phyloP scores from a whole-genome alignment of 2,797 vertebrate genomes.

The Malacoctenus gilli region DNA sequence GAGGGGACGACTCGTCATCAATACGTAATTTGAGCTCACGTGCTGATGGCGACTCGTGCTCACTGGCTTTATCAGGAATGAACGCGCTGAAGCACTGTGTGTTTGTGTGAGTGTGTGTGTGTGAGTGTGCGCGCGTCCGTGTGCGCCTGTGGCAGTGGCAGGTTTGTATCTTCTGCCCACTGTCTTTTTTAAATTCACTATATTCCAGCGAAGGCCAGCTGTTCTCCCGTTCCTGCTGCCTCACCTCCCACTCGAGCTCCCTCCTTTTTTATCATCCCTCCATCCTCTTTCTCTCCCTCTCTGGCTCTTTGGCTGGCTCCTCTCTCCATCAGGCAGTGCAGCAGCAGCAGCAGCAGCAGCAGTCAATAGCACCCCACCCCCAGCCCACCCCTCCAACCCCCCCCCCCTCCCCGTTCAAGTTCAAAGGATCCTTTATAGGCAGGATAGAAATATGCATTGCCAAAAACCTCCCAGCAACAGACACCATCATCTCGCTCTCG shows the following conservation, averaged over 20 bases:
- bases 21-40: slow-evolving; percentile 46
- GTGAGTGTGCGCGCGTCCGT: slow-evolving; percentile 7
- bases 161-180: slow-evolving; percentile 57
- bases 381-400: not conserved
- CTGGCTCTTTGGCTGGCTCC: slow-evolving; percentile 35
- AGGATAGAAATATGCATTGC: slow-evolving; percentile 73
- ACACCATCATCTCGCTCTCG: slow-evolving; percentile 47
- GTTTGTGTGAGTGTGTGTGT: not conserved
- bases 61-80: slow-evolving; percentile 36
- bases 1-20: slow-evolving; percentile 49
- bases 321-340: slow-evolving; percentile 65
- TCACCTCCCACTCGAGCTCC: slow-evolving; percentile 53
- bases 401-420: slow-evolving; percentile 41
- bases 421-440: slow-evolving; percentile 72
- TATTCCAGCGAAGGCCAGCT: slow-evolving; percentile 67
- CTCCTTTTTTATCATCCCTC: slow-evolving; percentile 51
- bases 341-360: slow-evolving; percentile 66
- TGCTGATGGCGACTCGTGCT: slow-evolving; percentile 35
- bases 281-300: slow-evolving; percentile 20
- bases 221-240: slow-evolving; percentile 47
- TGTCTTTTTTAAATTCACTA: slow-evolving; percentile 65
- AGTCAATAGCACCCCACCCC: slow-evolving; percentile 59
- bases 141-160: slow-evolving; percentile 40
- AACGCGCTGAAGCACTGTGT: slow-evolving; percentile 10
- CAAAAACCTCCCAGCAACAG: slow-evolving; percentile 71